A percentile compares a stretch with the other conserved stretches of the same genome.
These are phyloP conservation scores for Malurus elegans DNA, from an alignment of 2,113 vertebrate species.

Conservation along the genomic window DNA sequence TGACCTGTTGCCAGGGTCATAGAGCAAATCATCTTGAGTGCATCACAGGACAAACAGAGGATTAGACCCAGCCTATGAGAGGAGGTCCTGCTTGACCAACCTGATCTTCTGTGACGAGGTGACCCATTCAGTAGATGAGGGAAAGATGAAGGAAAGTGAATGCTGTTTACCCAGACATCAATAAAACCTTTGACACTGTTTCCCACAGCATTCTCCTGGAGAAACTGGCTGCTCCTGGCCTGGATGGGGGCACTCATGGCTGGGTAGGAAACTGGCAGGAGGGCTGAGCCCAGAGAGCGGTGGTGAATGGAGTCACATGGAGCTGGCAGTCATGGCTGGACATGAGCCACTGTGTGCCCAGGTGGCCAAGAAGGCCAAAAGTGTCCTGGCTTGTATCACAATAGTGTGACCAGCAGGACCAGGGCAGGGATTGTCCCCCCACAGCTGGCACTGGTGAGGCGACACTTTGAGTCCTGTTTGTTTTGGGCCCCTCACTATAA, in stretches of 20 bases:
- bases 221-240: neutral
- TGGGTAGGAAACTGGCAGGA: neutral
- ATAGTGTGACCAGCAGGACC: neutral
- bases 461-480: fast-evolving
- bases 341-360: neutral
- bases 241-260: neutral
- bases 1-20: neutral
- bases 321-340: neutral
- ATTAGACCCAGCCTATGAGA: neutral
- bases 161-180: neutral
- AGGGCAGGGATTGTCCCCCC: fast-evolving
- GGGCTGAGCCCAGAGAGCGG: too few relatives aligned
- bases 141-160: neutral
- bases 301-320: neutral
- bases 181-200: neutral
- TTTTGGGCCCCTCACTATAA: too few relatives aligned
- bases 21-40: neutral
- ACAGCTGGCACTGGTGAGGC: neutral
- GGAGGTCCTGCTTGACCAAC: neutral
- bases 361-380: neutral
- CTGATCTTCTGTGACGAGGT: neutral
- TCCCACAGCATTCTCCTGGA: neutral
- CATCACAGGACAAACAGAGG: neutral
- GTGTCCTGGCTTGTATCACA: neutral
- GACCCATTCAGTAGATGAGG: neutral